A percentile compares a stretch with the other conserved stretches of the same genome.
These are phyloP conservation scores for Achlya flavicornis DNA, from an alignment of 2,888 invertebrate genomes.

Conservation along the genomic window DNA sequence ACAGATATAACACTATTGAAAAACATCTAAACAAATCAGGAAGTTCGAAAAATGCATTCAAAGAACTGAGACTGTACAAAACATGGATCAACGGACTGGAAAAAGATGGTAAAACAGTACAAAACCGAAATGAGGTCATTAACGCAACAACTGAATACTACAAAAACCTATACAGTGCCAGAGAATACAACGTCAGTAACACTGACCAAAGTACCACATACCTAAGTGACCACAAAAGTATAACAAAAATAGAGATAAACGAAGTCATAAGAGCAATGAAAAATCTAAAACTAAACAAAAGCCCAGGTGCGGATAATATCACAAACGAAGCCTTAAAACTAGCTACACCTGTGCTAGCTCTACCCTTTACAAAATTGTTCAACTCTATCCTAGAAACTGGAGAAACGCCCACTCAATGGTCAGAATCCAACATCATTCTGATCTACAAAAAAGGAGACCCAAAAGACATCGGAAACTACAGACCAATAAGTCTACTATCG, in stretches of 20 bases:
- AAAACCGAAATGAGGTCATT: no score
- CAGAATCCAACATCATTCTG: no score
- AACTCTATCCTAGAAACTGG: not conserved
- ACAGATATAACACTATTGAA: constrained; percentile 16
- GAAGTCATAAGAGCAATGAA: not conserved
- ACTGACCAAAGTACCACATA: no score
- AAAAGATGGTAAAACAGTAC: no score
- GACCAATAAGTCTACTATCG: no score
- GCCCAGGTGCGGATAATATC: not conserved
- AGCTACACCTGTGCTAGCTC: not conserved
- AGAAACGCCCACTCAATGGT: no score
- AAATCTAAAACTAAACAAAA: not conserved
- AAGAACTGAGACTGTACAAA: constrained; percentile 16
- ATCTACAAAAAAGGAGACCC: no score
- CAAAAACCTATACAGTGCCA: no score
- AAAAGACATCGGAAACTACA: no score
- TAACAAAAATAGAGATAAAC: not conserved
- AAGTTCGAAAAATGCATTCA: constrained; percentile 13
- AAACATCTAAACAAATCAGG: constrained; percentile 11
- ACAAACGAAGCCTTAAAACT: not conserved
- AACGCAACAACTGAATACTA: no score
- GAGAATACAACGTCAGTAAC: not conserved
- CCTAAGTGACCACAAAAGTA: not conserved
- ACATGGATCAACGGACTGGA: constrained; percentile 9
- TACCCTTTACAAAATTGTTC: not conserved